Base-by-base conservation (phyloP, 2,888 invertebrate genomes). In the Sminthurides aquaticus region DNA sequence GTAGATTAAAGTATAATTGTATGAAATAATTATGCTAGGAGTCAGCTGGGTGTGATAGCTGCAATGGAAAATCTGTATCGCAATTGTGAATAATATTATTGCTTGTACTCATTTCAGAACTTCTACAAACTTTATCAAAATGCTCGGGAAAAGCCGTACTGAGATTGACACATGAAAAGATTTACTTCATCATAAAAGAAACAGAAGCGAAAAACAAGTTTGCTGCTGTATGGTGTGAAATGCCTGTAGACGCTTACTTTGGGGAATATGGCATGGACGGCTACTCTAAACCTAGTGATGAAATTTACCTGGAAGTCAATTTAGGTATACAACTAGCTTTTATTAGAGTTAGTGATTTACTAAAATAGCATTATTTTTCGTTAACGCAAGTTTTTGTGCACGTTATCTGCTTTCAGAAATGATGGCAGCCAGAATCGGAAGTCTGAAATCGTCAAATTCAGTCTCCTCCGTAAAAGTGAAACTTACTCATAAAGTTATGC, bases 261-360 rank as follows among this genome's bases (percentile, higher is more conserved):
- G 5, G 3, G 8, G 55, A 55, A 24, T 55, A 55, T 55, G 22
- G 18, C 22, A 55, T 55, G 55, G 55, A 55, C 1, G 55, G 55
- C 18, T 8, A 25, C 3, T 25, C 24, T 3, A 22, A 18, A 3
- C 2, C 22, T 18, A 22, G 18, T 20, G 26, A 55, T 55, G 55
- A 55, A 2, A 55, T 55, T 24, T 55, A 22, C 26, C 25, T 55
- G 22, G 55, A 55, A 34, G 43, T 34, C 43, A 34, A 34, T 15
- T 15, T 34, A 34, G 43, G 43, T 34, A 34, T n/a, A n/a, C n/a
- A n/a, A n/a, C n/a, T n/a, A n/a, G n/a, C n/a, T 8, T 49, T 49
- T 49, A 2, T 22, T 3, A 3, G 20, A 49, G 49, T n/a, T 49
- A 2, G 48, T 43, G 43, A 34, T 11, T 34, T 34, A 15, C 5